Evolutionary conservation across 53 echinoderm and acorn worm genomes (phyloP), one percentile per base, ranked within the genome.

Genomic region (Actinopyga echinites): DNA sequence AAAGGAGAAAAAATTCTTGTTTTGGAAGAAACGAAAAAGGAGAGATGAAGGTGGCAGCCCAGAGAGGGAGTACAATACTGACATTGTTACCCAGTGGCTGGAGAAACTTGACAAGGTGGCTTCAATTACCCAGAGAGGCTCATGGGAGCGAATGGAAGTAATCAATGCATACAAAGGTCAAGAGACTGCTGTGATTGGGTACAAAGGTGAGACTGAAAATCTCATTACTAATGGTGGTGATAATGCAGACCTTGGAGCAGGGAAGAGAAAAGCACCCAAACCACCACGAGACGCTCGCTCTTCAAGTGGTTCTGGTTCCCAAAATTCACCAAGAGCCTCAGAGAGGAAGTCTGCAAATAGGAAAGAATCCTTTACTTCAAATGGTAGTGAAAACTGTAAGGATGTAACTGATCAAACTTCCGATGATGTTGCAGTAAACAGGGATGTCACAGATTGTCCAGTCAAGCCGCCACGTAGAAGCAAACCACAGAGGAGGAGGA

Each of bases 151-250:
- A 59, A 80, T 95, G 85, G 95, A 95, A 19, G 95, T 95, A 34
- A 95, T 95, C 67, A 95, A 95, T 64, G 95, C 95, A 13, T 95
- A 95, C 85, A 89, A 83, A 54, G 95, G 95, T n/a, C 89, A 95
- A 49, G 87, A 65, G 28, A 95, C 93, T 19, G 93, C 93, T 26
- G 85, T 86, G 15, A 95, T 95, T 55, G 81, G 81, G 28, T 80
- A 80, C 42, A 59, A 60, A 57, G 81, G 35, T 36, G 37, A 80
- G 23, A 29, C 19, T 17, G 77, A 77, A 28, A 55, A 29, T 15
- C 77, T 23, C 20, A 37, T 8, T 24, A 12, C 22, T 0, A 38
- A 21, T 33, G 57, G 22, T 36, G 12, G 61, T 0, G 60, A 11
- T 30, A 52, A 3, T 19, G 53, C 31, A 30, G 78, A 56, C 17